Evolutionary conservation across 2,113 vertebrate species (phyloP).

Genomic region (Bubo scandiacus): DNA sequence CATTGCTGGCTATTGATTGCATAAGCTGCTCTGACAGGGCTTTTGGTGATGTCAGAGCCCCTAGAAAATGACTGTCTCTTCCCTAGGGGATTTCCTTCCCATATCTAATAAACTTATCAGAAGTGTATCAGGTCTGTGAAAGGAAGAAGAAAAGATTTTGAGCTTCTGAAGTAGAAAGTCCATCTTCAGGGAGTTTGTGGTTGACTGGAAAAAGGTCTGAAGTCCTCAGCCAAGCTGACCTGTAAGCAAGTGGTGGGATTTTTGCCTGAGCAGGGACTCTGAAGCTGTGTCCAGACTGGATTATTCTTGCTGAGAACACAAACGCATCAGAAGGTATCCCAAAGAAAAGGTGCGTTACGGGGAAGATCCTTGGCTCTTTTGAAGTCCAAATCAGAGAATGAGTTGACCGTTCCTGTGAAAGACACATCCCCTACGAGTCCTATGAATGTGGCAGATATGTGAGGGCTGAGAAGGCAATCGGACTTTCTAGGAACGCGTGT

Average conservation of each 20-base stretch:
- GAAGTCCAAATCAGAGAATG: background rate
- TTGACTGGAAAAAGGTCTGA: background rate
- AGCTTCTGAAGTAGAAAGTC: background rate
- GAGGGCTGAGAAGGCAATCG: background rate
- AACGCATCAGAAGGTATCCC: background rate
- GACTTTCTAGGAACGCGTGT: background rate
- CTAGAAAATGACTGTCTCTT: background rate
- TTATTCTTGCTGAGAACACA: background rate
- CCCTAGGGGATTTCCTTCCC: background rate
- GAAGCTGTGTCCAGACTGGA: background rate
- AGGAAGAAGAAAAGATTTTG: background rate
- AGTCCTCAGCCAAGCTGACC: background rate
- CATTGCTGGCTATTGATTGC: background rate
- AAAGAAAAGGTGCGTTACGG: background rate
- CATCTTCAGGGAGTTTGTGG: background rate
- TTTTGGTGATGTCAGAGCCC: background rate
- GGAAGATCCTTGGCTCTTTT: background rate
- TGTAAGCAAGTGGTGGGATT: background rate
- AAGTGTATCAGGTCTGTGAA: background rate
- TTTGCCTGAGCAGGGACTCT: background rate
- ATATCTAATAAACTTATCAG: background rate
- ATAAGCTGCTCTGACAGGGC: background rate
- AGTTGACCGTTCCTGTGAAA: background rate
- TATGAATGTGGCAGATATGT: rapidly evolving
- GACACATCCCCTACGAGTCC: background rate